Evolutionary conservation across 1,140 invertebrate genomes (phyloP).

Genomic region (Eriocheir sinensis): DNA sequence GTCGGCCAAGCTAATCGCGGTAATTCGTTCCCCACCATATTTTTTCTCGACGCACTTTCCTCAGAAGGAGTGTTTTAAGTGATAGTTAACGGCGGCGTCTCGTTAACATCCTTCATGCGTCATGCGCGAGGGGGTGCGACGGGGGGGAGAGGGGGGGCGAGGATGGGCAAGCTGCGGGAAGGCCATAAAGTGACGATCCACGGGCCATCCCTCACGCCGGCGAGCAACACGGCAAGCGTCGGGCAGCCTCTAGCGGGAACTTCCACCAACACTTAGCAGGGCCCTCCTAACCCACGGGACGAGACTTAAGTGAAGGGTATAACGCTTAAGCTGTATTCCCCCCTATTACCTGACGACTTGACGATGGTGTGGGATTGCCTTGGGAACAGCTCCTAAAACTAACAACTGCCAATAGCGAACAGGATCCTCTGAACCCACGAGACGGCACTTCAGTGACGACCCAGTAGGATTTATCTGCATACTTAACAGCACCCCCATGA

Average conservation of each 20-base stretch:
- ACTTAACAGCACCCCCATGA: too few species aligned
- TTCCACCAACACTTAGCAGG: background rate
- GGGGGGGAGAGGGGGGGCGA: background rate
- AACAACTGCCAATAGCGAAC: too few species aligned
- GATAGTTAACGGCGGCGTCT: conserved; percentile 51
- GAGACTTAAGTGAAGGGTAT: conserved; percentile 8
- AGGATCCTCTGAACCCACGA: too few species aligned
- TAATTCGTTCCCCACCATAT: conserved; percentile 48
- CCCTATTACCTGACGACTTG: background rate
- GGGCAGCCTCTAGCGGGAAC: background rate
- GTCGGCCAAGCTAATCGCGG: conserved; percentile 50
- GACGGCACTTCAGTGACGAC: too few species aligned
- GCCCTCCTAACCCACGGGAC: background rate
- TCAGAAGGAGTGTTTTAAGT: conserved; percentile 28
- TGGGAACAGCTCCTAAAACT: too few species aligned
- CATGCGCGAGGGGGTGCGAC: background rate
- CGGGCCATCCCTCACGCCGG: background rate
- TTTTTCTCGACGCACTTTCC: conserved; percentile 40
- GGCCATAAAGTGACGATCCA: conserved; percentile 3
- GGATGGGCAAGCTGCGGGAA: background rate
- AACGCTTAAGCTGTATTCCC: background rate
- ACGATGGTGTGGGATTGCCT: too few species aligned
- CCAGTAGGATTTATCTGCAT: too few species aligned
- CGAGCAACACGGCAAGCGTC: background rate
- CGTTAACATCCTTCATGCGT: conserved; percentile 51